These are phyloP conservation scores for Acleris holmiana DNA, from an alignment of 2,888 invertebrate species.

Conservation along the genomic window DNA sequence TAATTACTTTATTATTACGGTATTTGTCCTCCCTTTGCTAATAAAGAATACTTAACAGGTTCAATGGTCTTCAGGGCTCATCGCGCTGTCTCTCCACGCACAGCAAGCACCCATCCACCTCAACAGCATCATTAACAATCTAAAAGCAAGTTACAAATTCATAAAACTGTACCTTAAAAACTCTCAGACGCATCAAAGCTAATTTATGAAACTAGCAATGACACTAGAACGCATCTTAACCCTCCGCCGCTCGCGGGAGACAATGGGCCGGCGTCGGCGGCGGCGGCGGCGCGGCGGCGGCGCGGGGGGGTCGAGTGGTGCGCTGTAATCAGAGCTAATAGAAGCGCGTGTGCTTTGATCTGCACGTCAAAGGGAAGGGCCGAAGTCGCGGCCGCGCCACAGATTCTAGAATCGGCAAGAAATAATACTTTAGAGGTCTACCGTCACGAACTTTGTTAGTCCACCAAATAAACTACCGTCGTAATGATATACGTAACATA, in stretches of 20 bases:
- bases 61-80: no score
- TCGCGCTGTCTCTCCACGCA: not conserved
- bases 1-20: no score
- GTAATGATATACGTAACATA: no score
- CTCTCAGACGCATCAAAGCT: conserved; percentile 58
- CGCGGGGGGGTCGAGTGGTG: conserved; percentile 54
- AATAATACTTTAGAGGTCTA: not conserved
- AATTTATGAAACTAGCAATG: conserved; percentile 74
- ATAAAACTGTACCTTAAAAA: conserved; percentile 28
- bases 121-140: conserved; percentile 20
- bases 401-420: conserved; percentile 51
- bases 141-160: not conserved
- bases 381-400: conserved; percentile 57
- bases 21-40: no score
- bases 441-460: no score
- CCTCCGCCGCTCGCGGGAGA: conserved; percentile 54
- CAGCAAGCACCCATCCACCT: not conserved
- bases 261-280: conserved; percentile 55
- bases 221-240: conserved; percentile 73
- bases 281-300: conserved; percentile 42
- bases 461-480: no score
- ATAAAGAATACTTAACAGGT: no score
- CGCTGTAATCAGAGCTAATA: conserved; percentile 82
- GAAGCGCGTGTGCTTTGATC: conserved; percentile 82
- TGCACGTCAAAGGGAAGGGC: conserved; percentile 77